These are phyloP conservation scores for Festucalex cinctus DNA, from an alignment of 2,113 vertebrate genomes.

Conservation along the genomic window DNA sequence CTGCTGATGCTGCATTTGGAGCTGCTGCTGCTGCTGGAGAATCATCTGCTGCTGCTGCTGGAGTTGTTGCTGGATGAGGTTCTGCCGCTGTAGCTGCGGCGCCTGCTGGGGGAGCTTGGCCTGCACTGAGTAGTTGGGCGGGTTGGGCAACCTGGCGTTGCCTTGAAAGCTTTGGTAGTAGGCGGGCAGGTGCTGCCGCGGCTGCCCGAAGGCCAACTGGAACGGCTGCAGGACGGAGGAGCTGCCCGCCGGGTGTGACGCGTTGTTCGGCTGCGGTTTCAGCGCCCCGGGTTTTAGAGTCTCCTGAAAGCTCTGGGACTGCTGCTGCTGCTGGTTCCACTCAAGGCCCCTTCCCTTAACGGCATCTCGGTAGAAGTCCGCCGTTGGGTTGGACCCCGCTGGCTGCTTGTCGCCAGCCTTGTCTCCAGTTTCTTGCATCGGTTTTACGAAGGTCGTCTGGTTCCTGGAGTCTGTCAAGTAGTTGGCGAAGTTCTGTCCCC, in stretches of 20 bases:
- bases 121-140: slow-evolving; percentile 63
- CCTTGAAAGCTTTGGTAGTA: slow-evolving; percentile 86
- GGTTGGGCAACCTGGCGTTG: slow-evolving; percentile 68
- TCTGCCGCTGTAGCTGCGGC: slow-evolving; percentile 65
- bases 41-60: slow-evolving; percentile 69
- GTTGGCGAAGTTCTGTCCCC: slow-evolving; percentile 77
- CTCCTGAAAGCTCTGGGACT: slow-evolving; percentile 69
- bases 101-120: slow-evolving; percentile 66
- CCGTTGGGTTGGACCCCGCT: slow-evolving; percentile 56
- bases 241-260: slow-evolving; percentile 55
- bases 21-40: slow-evolving; percentile 67
- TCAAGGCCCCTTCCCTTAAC: slow-evolving; percentile 66
- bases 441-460: slow-evolving; percentile 71
- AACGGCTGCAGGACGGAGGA: slow-evolving; percentile 90
- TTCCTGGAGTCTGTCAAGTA: slow-evolving; percentile 72
- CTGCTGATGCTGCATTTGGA: slow-evolving; percentile 73
- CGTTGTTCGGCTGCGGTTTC: slow-evolving; percentile 62
- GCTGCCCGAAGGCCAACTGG: slow-evolving; percentile 93
- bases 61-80: slow-evolving; percentile 75
- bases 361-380: slow-evolving; percentile 78
- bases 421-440: slow-evolving; percentile 72
- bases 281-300: slow-evolving; percentile 71
- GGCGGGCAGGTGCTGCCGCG: slow-evolving; percentile 81
- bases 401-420: slow-evolving; percentile 78
- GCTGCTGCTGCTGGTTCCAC: slow-evolving; percentile 80